These are phyloP conservation scores for Coendou prehensilis DNA, from an alignment of 2,797 vertebrate genomes.

Conservation along the genomic window DNA sequence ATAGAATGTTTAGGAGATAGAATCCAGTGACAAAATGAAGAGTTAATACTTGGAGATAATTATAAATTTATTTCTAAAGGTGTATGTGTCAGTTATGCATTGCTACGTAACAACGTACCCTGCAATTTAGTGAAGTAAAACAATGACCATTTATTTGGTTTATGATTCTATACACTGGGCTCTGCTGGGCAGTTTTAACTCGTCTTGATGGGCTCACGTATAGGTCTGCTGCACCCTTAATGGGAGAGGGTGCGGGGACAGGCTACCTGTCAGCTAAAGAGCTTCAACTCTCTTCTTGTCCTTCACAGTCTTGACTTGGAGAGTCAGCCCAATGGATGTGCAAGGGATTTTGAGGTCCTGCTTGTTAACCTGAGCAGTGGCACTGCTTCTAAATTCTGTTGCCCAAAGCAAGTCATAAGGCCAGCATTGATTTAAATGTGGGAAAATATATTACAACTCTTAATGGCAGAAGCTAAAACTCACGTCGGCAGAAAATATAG, in stretches of 20 bases:
- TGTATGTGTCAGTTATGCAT: not conserved
- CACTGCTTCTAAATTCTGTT: not conserved
- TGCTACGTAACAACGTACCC: not conserved
- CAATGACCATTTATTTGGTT: not conserved
- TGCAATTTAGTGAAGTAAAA: not conserved
- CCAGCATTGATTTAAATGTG: not conserved
- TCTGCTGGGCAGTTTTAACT: not conserved
- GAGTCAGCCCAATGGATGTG: not conserved
- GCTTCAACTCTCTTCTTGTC: not conserved
- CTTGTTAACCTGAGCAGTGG: not conserved
- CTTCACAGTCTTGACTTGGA: not conserved
- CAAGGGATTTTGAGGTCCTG: not conserved
- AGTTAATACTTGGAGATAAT: not conserved
- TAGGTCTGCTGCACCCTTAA: not conserved
- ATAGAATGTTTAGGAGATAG: not conserved
- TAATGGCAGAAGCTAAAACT: not conserved
- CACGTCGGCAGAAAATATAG: not conserved
- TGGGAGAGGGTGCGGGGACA: not conserved
- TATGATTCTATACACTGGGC: not conserved
- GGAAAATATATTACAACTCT: not conserved
- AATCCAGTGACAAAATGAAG: not conserved
- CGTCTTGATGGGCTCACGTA: not conserved
- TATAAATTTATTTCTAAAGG: constrained; percentile 1
- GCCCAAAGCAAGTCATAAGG: not conserved
- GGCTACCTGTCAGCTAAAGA: not conserved